These are phyloP conservation scores for Vombatus ursinus DNA, from an alignment of 2,113 vertebrate genomes.

Conservation along the genomic window DNA sequence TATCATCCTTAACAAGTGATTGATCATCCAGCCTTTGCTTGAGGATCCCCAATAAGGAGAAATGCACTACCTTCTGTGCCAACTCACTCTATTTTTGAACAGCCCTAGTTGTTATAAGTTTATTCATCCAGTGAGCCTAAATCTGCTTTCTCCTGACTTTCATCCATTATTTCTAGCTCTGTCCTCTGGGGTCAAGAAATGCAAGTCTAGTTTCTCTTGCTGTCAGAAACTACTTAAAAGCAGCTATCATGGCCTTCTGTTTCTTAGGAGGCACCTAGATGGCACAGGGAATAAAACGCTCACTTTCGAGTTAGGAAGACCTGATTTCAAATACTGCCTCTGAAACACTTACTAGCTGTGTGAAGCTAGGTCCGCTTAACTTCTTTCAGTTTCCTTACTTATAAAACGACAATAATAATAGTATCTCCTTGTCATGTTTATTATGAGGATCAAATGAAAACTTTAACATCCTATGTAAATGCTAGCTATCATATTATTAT, in stretches of 20 bases:
- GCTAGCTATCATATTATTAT: neutral
- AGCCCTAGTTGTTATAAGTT: neutral
- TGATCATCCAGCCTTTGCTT: neutral
- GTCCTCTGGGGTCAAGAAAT: neutral
- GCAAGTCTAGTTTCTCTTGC: neutral
- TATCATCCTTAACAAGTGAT: neutral
- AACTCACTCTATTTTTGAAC: neutral
- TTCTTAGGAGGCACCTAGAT: neutral
- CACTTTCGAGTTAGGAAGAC: neutral
- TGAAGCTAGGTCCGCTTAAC: neutral
- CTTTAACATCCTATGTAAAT: neutral
- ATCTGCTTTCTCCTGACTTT: neutral
- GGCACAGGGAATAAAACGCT: neutral
- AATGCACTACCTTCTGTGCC: neutral
- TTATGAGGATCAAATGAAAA: neutral
- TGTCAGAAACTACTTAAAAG: neutral
- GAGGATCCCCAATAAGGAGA: neutral
- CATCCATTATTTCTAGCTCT: neutral
- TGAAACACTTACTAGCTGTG: neutral
- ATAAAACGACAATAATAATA: neutral
- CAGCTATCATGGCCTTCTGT: neutral
- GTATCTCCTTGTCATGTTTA: neutral
- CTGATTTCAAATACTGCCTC: neutral
- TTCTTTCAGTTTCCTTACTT: neutral
- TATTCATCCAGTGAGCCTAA: neutral